Base-by-base conservation (phyloP, 2,113 vertebrate genomes). In the Trinectes maculatus region DNA sequence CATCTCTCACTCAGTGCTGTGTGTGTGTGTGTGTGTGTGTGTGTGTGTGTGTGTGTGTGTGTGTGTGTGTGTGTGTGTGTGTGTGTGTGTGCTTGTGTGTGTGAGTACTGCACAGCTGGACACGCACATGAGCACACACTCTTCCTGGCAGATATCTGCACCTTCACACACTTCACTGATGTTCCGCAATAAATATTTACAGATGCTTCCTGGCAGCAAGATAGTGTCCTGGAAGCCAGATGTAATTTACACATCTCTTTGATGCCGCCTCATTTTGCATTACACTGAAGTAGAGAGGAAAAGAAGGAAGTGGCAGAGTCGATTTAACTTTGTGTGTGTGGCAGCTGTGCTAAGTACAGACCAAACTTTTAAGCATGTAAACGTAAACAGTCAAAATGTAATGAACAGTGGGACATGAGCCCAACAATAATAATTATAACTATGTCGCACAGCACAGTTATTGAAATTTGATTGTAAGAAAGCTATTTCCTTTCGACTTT, bases 141-240 rank as follows among this genome's bases (percentile, higher is more conserved):
- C 67, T 79, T 61, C 70, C 76, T 90, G 83, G 87, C 80, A 90
- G 75, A 58, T 79, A 66, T 65, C 71, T 61, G 22, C 77, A 85
- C 71, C 71, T 86, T 86, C 82, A 84, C 81, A 90, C 81, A 86
- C 73, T 86, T 76, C 82, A 89, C 78, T 89, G 87, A 85, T 88
- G 87, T 85, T 83, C 65, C 13, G 77, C 74, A 84, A 87, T 90
- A 90, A 87, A 91, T 90, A 90, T 91, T 89, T 90, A 89, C 87
- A 53, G 80, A 87, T 61, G 55, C 80, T 79, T 85, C 78, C 85
- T 88, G 87, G 87, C 82, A 85, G 64, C 73, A 61, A 79, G 84
- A 85, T 76, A 80, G 85, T 80, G 73, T 83, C 79, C 83, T 82
- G 74, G 84, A 80, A 87, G 77, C 86, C 79, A 87, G 79, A 86